Percentiles rank a stretch among this genome's conserved stretches.
These are phyloP conservation scores for Apeltes quadracus DNA, from an alignment of 2,113 vertebrate genomes.

Conservation along the genomic window DNA sequence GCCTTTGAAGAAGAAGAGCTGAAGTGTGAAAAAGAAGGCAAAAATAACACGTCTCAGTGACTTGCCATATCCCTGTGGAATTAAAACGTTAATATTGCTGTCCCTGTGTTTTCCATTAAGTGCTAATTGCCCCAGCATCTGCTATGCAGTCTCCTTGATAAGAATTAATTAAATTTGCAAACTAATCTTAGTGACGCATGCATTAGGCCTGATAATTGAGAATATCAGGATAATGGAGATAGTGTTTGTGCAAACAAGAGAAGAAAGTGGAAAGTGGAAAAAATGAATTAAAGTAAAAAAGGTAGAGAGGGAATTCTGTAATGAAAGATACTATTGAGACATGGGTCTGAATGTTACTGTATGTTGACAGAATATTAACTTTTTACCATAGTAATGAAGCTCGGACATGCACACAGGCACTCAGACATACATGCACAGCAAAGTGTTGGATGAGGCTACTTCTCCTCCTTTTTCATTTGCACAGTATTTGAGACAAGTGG, in stretches of 20 bases:
- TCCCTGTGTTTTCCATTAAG: slow-evolving; percentile 82
- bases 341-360: slow-evolving; percentile 41
- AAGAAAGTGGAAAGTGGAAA: slow-evolving; percentile 23
- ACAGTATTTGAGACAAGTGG: slow-evolving; percentile 60
- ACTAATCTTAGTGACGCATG: slow-evolving; percentile 80
- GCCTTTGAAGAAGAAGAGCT: slow-evolving; percentile 71
- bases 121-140: slow-evolving; percentile 82
- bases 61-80: slow-evolving; percentile 76
- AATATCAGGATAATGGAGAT: slow-evolving; percentile 72
- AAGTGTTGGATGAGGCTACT: slow-evolving; percentile 9
- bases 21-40: slow-evolving; percentile 70
- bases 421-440: slow-evolving; percentile 16
- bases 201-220: slow-evolving; percentile 79
- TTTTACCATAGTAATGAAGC: slow-evolving; percentile 39
- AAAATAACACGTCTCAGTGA: slow-evolving; percentile 71
- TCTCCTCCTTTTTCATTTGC: no score
- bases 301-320: slow-evolving; percentile 39
- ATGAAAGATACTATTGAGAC: slow-evolving; percentile 49
- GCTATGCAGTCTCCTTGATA: slow-evolving; percentile 82
- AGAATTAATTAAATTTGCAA: slow-evolving; percentile 85
- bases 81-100: slow-evolving; percentile 80
- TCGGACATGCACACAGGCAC: slow-evolving; percentile 15
- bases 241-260: slow-evolving; percentile 58
- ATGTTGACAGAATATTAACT: slow-evolving; percentile 57
- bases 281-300: slow-evolving; percentile 58